A percentile compares a stretch with the other conserved stretches of the same genome.
Evolutionary conservation across 1,140 invertebrate species (phyloP).

Genomic region (Drosophila jambulina): DNA sequence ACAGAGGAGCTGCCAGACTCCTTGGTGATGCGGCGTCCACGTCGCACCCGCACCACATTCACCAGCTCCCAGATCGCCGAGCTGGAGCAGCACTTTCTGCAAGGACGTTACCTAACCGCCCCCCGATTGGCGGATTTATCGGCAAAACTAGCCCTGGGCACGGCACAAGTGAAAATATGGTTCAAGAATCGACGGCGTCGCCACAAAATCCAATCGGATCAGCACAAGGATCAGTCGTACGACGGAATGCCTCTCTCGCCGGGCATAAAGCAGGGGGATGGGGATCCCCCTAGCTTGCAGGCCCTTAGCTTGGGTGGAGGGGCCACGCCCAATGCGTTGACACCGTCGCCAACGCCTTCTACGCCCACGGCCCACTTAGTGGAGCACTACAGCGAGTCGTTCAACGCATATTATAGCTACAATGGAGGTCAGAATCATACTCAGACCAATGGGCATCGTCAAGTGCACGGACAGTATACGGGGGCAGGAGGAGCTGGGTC

Average conservation of each 20-base stretch:
- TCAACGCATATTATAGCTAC: constrained; percentile 71
- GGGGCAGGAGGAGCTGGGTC: constrained; percentile 16
- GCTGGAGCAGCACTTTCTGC: constrained; percentile 85
- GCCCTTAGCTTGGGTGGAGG: constrained; percentile 53
- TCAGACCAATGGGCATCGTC: constrained; percentile 35
- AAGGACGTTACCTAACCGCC: constrained; percentile 92
- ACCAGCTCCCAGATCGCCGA: constrained; percentile 92
- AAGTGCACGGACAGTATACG: constrained; percentile 52
- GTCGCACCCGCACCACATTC: constrained; percentile 90
- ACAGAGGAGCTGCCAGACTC: constrained; percentile 74
- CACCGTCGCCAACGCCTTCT: constrained; percentile 73
- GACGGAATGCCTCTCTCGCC: constrained; percentile 74
- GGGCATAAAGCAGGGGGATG: constrained; percentile 45
- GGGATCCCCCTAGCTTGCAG: constrained; percentile 70
- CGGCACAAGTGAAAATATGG: constrained; percentile 97
- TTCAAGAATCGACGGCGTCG: constrained; percentile 85
- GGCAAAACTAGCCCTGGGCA: constrained; percentile 89
- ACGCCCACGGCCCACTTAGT: constrained; percentile 59
- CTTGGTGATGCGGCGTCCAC: constrained; percentile 76
- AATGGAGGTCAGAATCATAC: constrained; percentile 52
- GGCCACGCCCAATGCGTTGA: constrained; percentile 64
- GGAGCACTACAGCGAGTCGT: constrained; percentile 70
- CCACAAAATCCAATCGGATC: constrained; percentile 78
- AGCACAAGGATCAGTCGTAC: constrained; percentile 74
- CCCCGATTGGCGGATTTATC: constrained; percentile 93